These are phyloP conservation scores for Carcinoscorpius rotundicauda DNA, from an alignment of 1,140 invertebrate genomes.

Conservation along the genomic window DNA sequence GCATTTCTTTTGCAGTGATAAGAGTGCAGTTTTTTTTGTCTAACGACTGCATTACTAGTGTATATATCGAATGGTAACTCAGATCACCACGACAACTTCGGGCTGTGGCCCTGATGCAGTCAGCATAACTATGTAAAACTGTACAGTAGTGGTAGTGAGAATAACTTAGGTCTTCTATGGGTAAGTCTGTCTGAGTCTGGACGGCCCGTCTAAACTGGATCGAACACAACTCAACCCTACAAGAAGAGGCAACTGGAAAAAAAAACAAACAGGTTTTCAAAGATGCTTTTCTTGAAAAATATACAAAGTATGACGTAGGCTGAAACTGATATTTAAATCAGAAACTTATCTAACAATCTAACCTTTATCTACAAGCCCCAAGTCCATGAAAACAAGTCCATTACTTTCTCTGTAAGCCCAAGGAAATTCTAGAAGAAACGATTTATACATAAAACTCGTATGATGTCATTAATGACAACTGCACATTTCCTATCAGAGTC, in stretches of 20 bases:
- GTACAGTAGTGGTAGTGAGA: constrained; percentile 29
- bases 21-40: constrained; percentile 30
- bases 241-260: constrained; percentile 2
- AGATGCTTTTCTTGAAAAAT: too few species aligned
- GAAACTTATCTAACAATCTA: too few species aligned
- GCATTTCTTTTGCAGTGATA: constrained; percentile 18
- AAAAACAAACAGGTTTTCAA: too few species aligned
- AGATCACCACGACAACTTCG: constrained; percentile 36
- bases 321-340: too few species aligned
- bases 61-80: constrained; percentile 31
- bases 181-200: constrained; percentile 14
- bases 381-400: too few species aligned
- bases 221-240: constrained; percentile 26
- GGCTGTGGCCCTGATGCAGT: constrained; percentile 31
- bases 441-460: too few species aligned
- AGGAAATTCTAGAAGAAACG: too few species aligned
- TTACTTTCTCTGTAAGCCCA: too few species aligned
- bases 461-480: too few species aligned
- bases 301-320: too few species aligned
- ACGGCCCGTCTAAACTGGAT: constrained; percentile 18
- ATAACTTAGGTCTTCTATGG: constrained; percentile 4
- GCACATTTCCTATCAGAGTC: too few species aligned
- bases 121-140: constrained; percentile 31
- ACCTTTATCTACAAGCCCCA: too few species aligned
- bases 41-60: constrained; percentile 28